Percentiles rank a stretch among this genome's conserved stretches.
These are phyloP conservation scores for Epirrita christyi DNA, from an alignment of 2,888 invertebrate genomes.

Conservation along the genomic window DNA sequence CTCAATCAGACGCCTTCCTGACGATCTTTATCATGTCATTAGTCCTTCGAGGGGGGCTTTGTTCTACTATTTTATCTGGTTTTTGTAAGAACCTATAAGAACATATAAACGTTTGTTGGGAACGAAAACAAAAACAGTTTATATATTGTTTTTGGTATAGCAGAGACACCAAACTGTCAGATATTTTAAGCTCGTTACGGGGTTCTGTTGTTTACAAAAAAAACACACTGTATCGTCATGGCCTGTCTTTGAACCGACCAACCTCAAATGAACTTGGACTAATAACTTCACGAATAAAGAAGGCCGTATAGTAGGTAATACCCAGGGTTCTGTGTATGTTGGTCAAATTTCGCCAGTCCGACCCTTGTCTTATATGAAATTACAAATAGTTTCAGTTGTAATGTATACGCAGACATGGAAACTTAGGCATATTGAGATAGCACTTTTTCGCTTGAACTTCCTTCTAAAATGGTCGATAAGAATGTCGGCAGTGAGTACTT, in stretches of 20 bases:
- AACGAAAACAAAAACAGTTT: too few species aligned
- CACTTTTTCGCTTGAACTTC: slow-evolving; percentile 15
- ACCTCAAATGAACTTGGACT: slow-evolving; percentile 28
- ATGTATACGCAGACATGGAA: slow-evolving; percentile 20
- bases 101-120: too few species aligned
- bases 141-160: slow-evolving; percentile 8
- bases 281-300: slow-evolving; percentile 29
- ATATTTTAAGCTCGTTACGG: slow-evolving; percentile 23
- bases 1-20: too few species aligned
- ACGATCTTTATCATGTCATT: too few species aligned
- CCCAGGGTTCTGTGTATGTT: slow-evolving; percentile 27
- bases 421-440: slow-evolving; percentile 22
- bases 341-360: slow-evolving; percentile 40
- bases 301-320: slow-evolving; percentile 5
- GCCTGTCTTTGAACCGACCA: slow-evolving; percentile 27
- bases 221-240: slow-evolving; percentile 26
- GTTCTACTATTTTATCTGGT: too few species aligned
- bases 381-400: slow-evolving; percentile 41
- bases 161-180: slow-evolving; percentile 7
- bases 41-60: too few species aligned
- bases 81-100: too few species aligned
- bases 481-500: slow-evolving; percentile 12
- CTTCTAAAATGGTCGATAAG: slow-evolving; percentile 17
- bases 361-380: slow-evolving; percentile 44
- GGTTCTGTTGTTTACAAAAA: slow-evolving; percentile 30